Evolutionary conservation across 2,113 vertebrate genomes (phyloP), one percentile per base, ranked within the genome.

Genomic region (Boulengerochromis microlepis): DNA sequence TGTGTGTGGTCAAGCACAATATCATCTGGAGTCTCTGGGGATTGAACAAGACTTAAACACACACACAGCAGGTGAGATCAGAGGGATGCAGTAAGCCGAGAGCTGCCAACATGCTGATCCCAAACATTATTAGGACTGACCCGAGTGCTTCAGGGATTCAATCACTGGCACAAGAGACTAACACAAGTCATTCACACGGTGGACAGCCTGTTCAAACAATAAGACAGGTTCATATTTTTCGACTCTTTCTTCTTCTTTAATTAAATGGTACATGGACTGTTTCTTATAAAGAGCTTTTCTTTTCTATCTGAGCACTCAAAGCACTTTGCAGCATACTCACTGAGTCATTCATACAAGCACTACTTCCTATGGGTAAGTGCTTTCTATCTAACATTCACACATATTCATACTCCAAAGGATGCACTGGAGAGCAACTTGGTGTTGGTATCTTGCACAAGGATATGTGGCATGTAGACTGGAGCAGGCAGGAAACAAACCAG

Each of bases 61-160:
- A 47, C 19, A 26, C 69, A 38, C 57, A 82, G 61, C 61, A 84
- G 57, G 86, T 33, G 40, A 95, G 94, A 93, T 95, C 93, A 89
- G 85, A 94, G 93, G 31, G 35, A 66, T 56, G 52, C 29, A 33
- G 80, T 86, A 92, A 92, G 92, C 86, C 80, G 22, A 38, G 40
- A 45, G 52, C 81, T 85, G 86, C 78, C 86, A 54, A 47, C 50
- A 86, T 29, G 69, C 83, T 92, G 84, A 92, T 85, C 90, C 76
- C 52, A 61, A 33, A 64, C 88, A 57, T 89, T 91, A 88, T 90
- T 88, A 86, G n/a, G 18, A 29, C 82, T 85, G 86, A 89, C 24
- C 84, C 29, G 59, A 56, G 57, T 0, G 69, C 57, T 52, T 50
- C 82, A 69, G 9, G 80, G 64, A 84, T 26, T 47, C 66, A n/a